Evolutionary conservation across 1,140 invertebrate genomes (phyloP).

Genomic region (Brachionus calyciflorus): DNA sequence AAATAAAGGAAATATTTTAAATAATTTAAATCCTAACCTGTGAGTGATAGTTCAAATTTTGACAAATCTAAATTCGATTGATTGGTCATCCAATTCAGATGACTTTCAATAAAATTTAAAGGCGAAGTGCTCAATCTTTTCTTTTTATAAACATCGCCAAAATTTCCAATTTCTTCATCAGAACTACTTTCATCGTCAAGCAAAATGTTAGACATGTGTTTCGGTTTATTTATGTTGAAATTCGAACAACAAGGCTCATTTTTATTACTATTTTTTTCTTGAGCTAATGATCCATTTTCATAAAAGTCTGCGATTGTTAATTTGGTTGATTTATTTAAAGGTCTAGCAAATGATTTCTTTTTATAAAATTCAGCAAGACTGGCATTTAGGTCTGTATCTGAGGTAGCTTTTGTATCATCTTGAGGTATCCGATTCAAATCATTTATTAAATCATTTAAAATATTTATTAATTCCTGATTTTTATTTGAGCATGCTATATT

Average conservation of each 20-base stretch:
- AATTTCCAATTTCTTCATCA: background rate
- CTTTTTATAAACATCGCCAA: background rate
- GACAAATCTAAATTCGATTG: conserved; percentile 16
- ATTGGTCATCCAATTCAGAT: conserved; percentile 37
- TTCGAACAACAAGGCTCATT: background rate
- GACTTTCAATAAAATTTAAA: conserved; percentile 6
- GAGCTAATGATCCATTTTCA: too few species aligned
- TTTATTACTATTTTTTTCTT: too few species aligned
- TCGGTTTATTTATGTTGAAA: background rate
- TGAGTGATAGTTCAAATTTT: conserved; percentile 27
- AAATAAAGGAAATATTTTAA: background rate
- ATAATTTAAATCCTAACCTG: background rate
- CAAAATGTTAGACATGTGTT: background rate
- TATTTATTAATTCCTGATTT: conserved; percentile 6
- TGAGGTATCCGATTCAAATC: background rate
- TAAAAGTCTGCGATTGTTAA: background rate
- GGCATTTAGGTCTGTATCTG: background rate
- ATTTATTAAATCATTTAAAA: background rate
- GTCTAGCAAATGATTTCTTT: conserved; percentile 30
- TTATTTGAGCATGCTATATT: background rate
- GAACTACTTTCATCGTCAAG: background rate
- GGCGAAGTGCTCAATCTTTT: conserved; percentile 26
- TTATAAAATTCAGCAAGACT: conserved; percentile 8
- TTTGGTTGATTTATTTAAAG: background rate
- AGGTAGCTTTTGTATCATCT: background rate